A percentile compares a stretch with the other conserved stretches of the same genome.
These are phyloP conservation scores for Alligator mississippiensis DNA, from an alignment of 2,113 vertebrate genomes.

Conservation along the genomic window DNA sequence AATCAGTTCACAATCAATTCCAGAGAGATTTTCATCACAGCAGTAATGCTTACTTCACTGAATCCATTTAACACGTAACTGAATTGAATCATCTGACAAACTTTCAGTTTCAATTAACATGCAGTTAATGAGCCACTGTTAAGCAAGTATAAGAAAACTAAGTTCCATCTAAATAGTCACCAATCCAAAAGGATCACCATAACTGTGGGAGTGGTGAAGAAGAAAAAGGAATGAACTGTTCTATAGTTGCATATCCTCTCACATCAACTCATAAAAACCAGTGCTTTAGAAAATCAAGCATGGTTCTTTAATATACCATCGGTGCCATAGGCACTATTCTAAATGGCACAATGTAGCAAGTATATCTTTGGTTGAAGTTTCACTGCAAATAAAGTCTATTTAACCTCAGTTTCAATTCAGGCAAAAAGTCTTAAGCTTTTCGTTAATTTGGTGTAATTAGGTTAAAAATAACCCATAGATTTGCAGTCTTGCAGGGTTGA, in stretches of 20 bases:
- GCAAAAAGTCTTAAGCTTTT: conserved; percentile 15
- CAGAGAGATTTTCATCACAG: conserved; percentile 8
- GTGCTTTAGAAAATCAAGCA: not conserved
- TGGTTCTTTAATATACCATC: rapidly evolving
- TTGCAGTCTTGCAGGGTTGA: conserved; percentile 20
- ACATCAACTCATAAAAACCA: not conserved
- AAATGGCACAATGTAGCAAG: rapidly evolving
- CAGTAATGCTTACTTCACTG: conserved; percentile 9
- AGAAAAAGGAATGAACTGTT: not conserved
- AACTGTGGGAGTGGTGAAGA: not conserved
- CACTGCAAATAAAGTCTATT: not conserved
- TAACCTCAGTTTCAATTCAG: not conserved
- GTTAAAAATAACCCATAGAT: conserved; percentile 60
- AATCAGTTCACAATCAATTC: conserved; percentile 48
- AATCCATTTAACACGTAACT: conserved; percentile 29
- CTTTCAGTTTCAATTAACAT: conserved; percentile 34
- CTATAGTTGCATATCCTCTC: conserved; percentile 30
- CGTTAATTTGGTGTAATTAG: conserved; percentile 32
- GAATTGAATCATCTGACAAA: conserved; percentile 49
- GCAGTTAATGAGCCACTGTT: conserved; percentile 8
- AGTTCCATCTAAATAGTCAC: conserved; percentile 18
- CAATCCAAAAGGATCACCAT: not conserved
- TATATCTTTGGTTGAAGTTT: not conserved
- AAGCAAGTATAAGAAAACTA: not conserved
- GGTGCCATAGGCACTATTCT: not conserved